Base-by-base conservation (phyloP, 2,113 vertebrate species). In the Athene cunicularia region DNA sequence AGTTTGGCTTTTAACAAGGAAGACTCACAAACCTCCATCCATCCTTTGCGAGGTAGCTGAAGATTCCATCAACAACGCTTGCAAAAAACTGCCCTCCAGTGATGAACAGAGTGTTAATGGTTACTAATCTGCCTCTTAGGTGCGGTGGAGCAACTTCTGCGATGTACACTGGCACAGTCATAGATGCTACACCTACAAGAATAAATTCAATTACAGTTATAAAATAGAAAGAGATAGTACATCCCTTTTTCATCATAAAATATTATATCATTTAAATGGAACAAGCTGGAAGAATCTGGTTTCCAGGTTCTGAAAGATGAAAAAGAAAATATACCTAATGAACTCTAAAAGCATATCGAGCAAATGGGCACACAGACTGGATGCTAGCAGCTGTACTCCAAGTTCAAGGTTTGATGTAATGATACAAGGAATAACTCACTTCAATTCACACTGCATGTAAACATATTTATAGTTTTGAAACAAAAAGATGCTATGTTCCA, bases 81-180 rank as follows among this genome's bases (percentile, higher is more conserved):
- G 99, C 99, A 56, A 99, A 98, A 83, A 99, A 99, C 98, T 99
- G 99, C n/a, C 99, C 99, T 21, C 99, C 99, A 0, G 99, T 99
- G 98, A 99, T 99, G 97, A 99, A 99, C 49, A 99, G 98, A 7
- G 98, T 98, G 93, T 99, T 99, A 63, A 99, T 95, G 63, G 99
- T 99, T 95, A 99, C 99, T 90, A 99, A 98, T 97, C 99, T 99
- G 85, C 99, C 99, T 96, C 99, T 97, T 80, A 99, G 94, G 63
- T 99, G 98, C 0, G 99, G 98, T 12, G 99, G 99, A 15, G 99
- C 99, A 79, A 99, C 98, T 86, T 99, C 99, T 4, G 99, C 99
- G 1, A 99, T 99, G 98, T 99, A 99, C 9, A 99, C 99, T 2
- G 99, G 99, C 45, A 99, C 99, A 0, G 99, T 99, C 99, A 99